These are phyloP conservation scores for Peribatodes rhomboidaria DNA, from an alignment of 2,888 invertebrate genomes.

Conservation along the genomic window DNA sequence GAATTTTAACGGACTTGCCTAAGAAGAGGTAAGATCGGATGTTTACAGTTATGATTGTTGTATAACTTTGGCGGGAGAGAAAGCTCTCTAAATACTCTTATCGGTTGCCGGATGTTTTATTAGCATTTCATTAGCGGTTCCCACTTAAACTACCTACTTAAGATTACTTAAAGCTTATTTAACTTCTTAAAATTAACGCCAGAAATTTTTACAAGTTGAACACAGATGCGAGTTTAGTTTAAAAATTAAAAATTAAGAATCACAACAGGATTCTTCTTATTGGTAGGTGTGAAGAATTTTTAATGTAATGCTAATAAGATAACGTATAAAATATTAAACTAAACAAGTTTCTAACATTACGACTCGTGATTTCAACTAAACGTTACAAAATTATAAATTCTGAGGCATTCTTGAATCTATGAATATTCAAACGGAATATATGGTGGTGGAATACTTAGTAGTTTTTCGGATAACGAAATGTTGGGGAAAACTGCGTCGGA, in stretches of 20 bases:
- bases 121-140: slow-evolving; percentile 34
- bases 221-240: neutral
- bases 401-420: slow-evolving; percentile 59
- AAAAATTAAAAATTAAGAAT: neutral
- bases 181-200: neutral
- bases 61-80: slow-evolving; percentile 75
- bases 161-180: neutral
- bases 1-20: slow-evolving; percentile 85
- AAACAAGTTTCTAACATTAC: slow-evolving; percentile 55
- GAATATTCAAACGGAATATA: slow-evolving; percentile 67
- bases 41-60: slow-evolving; percentile 84
- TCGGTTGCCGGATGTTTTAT: slow-evolving; percentile 53
- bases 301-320: slow-evolving; percentile 21
- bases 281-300: slow-evolving; percentile 1
- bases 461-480: slow-evolving; percentile 60
- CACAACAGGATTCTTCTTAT: neutral
- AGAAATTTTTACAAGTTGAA: neutral
- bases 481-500: slow-evolving; percentile 69
- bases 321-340: slow-evolving; percentile 18
- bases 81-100: slow-evolving; percentile 60
- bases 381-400: slow-evolving; percentile 55
- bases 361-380: slow-evolving; percentile 47
- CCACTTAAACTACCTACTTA: slow-evolving; percentile 10
- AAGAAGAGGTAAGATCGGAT: slow-evolving; percentile 82
- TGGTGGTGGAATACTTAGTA: slow-evolving; percentile 34